phyloP scores from a whole-genome alignment of 2,888 invertebrate species.

The Thymelicus sylvestris region DNA sequence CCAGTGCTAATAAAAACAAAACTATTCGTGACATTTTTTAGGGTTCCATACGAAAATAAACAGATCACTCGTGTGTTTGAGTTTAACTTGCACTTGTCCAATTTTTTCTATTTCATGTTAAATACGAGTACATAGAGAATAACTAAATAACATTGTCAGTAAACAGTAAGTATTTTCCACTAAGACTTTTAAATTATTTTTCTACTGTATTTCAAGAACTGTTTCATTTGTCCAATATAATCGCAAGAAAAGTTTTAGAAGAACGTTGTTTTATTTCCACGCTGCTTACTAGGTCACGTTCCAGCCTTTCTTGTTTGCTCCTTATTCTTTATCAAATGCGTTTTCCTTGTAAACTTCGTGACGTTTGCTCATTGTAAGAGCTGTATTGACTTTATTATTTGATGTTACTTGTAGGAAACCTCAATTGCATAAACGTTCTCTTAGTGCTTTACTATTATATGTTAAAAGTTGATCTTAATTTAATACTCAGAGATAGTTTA shows the following conservation, averaged over 20 bases:
- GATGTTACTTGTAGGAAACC: neutral
- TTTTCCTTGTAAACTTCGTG: slow-evolving; percentile 17
- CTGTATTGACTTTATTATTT: neutral
- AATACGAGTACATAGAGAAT: too few relatives aligned
- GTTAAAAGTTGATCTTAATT: too few relatives aligned
- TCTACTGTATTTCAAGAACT: neutral
- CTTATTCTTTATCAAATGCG: slow-evolving; percentile 13
- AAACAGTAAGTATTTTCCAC: neutral
- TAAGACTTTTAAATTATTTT: neutral
- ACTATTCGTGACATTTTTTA: too few relatives aligned
- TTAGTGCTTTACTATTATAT: too few relatives aligned
- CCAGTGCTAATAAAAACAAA: too few relatives aligned
- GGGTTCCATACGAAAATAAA: too few relatives aligned
- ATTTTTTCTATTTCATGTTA: too few relatives aligned
- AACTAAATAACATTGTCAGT: too few relatives aligned
- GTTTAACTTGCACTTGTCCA: too few relatives aligned
- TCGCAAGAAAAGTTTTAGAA: slow-evolving; percentile 12
- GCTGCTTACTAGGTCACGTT: slow-evolving; percentile 9
- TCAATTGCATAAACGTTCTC: neutral
- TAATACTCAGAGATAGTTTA: too few relatives aligned
- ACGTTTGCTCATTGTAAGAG: neutral
- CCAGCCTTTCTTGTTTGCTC: slow-evolving; percentile 7
- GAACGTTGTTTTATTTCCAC: neutral
- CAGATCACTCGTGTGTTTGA: too few relatives aligned
- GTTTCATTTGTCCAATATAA: slow-evolving; percentile 6